phyloP scores from a whole-genome alignment of 1,140 invertebrate species.

The Meloidogyne exigua region DNA sequence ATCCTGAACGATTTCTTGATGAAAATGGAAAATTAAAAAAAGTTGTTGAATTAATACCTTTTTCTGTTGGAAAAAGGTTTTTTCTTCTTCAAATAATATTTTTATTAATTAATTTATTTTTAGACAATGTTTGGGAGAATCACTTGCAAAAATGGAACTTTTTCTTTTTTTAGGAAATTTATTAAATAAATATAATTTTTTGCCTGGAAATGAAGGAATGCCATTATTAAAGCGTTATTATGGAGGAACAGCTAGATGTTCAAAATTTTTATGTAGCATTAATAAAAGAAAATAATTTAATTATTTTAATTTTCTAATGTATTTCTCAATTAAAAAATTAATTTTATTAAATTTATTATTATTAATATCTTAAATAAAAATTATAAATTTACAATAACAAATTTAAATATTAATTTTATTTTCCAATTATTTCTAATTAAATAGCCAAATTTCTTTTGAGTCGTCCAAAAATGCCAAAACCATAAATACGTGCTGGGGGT shows the following conservation, averaged over 20 bases:
- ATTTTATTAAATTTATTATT: not conserved
- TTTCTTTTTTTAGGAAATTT: slow-evolving; percentile 42
- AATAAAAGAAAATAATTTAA: not conserved
- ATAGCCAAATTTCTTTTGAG: not conserved
- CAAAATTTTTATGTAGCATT: not conserved
- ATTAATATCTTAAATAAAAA: not conserved
- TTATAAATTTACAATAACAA: no score
- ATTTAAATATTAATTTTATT: no score
- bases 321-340: no score
- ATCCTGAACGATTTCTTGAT: slow-evolving; percentile 36
- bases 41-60: slow-evolving; percentile 36
- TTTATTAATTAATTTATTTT: not conserved
- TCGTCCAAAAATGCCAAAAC: slow-evolving; percentile 10
- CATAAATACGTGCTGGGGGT: not conserved
- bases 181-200: slow-evolving; percentile 43
- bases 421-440: no score
- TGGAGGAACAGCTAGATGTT: not conserved
- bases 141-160: slow-evolving; percentile 38
- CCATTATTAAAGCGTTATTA: not conserved
- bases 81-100: not conserved
- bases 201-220: slow-evolving; percentile 5
- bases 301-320: no score
- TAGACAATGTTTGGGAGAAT: slow-evolving; percentile 34
- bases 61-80: slow-evolving; percentile 30
- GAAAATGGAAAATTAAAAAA: slow-evolving; percentile 36